Base-by-base conservation (phyloP, 2,888 invertebrate species). In the Aphodius granarius region DNA sequence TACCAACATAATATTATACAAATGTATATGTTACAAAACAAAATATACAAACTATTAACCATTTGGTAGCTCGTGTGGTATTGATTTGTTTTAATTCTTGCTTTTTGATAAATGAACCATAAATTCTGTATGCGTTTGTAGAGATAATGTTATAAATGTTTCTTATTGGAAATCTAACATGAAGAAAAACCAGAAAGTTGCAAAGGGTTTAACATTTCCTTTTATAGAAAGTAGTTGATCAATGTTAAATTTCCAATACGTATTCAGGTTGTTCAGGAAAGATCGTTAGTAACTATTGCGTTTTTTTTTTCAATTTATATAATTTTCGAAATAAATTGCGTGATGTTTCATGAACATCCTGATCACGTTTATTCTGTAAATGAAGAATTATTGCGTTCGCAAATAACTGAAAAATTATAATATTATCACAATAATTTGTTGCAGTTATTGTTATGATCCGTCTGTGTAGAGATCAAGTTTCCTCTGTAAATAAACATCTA, bases 51-150 rank as follows among this genome's bases (percentile, higher is more conserved):
- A 16, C 21, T 64, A 73, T 71, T 23, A 75, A 68, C 70, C 74
- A 75, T 77, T 77, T 77, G 77, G 77, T 77, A 74, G 73, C 63
- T 72, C 68, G 73, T 74, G 74, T 77, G 72, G 21, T n/a, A 71
- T 22, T 71, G 20, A 62, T 72, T 23, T 21, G 43, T 62, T 21
- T 72, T 72, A 19, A 18, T 68, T 68, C 68, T 20, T n/a, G n/a
- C n/a, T 43, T 43, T 43, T 9, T 43, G 43, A 43, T 43, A 43
- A 43, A 43, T 43, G 43, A 43, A 43, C 43, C 13, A 43, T 9
- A 43, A 43, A 43, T 13, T 43, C 43, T 43, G 43, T 43, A 43
- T 2, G 1, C 2, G 43, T 43, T 43, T 43, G 43, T 43, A 43
- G 43, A 43, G 43, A 43, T 43, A 19, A 68, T 68, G 21, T 66